A percentile compares a stretch with the other conserved stretches of the same genome.
Conservation (phyloP, 2,113 vertebrate genomes). For the Chamaetylas fuelleborni region DNA sequence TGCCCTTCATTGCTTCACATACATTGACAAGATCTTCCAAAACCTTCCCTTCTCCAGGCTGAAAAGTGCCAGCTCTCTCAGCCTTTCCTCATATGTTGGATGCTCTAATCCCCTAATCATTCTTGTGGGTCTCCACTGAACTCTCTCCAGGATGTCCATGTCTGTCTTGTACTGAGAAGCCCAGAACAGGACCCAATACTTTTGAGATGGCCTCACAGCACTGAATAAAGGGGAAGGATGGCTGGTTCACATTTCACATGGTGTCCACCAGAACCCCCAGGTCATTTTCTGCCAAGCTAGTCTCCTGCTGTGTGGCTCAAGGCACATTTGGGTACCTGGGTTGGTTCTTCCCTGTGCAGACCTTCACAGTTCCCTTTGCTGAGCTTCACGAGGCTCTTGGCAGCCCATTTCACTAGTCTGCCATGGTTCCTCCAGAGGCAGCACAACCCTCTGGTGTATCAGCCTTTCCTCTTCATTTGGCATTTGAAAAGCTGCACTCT, state of each 20-base stretch:
- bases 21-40: no score
- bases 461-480: neutral
- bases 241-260: fast-evolving
- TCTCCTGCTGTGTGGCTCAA: neutral
- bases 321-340: neutral
- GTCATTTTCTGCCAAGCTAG: neutral
- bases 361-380: neutral
- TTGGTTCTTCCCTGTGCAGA: neutral
- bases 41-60: no score
- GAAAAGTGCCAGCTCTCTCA: no score
- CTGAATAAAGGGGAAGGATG: neutral
- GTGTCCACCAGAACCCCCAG: neutral
- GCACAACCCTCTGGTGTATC: neutral
- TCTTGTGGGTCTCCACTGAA: neutral
- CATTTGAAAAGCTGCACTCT: neutral
- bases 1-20: no score
- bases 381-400: neutral
- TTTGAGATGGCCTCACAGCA: neutral
- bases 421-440: neutral
- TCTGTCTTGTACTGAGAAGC: no score
- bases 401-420: neutral
- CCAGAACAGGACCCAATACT: neutral
- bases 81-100: no score
- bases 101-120: no score
- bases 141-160: neutral